A percentile compares a stretch with the other conserved stretches of the same genome.
phyloP scores from a whole-genome alignment of 2,113 vertebrate genomes.

The Nerophis ophidion region DNA sequence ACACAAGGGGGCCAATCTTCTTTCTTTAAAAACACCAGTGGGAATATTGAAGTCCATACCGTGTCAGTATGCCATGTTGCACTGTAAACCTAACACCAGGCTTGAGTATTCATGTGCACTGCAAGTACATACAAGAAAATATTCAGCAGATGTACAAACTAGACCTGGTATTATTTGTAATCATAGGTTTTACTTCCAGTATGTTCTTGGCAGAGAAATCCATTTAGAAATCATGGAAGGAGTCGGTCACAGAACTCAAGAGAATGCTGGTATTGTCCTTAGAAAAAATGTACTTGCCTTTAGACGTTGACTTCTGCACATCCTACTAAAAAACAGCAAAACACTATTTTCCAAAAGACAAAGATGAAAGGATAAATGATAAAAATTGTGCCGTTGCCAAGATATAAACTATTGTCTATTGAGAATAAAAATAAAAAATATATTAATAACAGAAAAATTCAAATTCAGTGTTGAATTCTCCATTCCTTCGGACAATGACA shows the following conservation, averaged over 20 bases:
- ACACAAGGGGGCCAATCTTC: slow-evolving; percentile 67
- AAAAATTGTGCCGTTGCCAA: too few species aligned
- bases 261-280: not conserved
- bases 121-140: not conserved
- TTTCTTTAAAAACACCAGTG: slow-evolving; percentile 55
- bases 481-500: slow-evolving; percentile 31
- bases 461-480: not conserved
- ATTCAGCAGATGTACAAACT: not conserved
- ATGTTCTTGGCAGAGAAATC: not conserved
- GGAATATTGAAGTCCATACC: slow-evolving; percentile 43
- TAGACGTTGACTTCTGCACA: not conserved
- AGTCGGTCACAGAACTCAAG: too few species aligned
- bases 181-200: not conserved
- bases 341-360: too few species aligned
- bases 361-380: too few species aligned
- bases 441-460: not conserved
- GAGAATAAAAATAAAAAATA: not conserved
- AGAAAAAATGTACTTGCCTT: not conserved
- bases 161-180: not conserved
- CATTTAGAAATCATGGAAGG: too few species aligned
- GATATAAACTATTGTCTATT: too few species aligned
- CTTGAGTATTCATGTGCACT: too few species aligned
- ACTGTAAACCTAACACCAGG: not conserved
- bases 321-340: not conserved
- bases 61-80: slow-evolving; percentile 9